Evolutionary conservation across 1,140 invertebrate genomes (phyloP), one percentile per base, ranked within the genome.

Genomic region (Hycleus cichorii): DNA sequence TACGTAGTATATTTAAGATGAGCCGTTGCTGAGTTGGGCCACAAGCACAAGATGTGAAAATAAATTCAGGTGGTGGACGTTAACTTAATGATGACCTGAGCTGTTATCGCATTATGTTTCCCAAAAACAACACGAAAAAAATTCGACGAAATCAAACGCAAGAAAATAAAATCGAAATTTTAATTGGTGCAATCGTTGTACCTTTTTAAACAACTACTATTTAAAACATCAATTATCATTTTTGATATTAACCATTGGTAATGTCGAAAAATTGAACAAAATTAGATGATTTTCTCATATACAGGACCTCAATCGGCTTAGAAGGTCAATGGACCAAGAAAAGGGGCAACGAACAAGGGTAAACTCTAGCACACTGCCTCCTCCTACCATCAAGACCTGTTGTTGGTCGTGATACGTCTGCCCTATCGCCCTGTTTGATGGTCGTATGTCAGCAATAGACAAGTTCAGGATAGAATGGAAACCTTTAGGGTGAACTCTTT

Each of bases 1-100:
- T 67, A 64, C 67, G 69, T 70, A 69, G 64, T 53, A 53, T 53
- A 53, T 53, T 53, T 45, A 27, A 53, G 51, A 53, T 53, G 51
- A 32, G 32, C 32, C 32, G 32, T 32, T 32, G 32, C 32, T 32
- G 32, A 53, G 51, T 32, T 53, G 42, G 46, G 42, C 42, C 51
- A 26, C 26, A 53, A 45, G 51, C 39, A 53, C 51, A 53, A 53
- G 42, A 53, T 46, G 51, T 53, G 32, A 32, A 53, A 53, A 53
- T 53, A 53, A 53, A 53, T 53, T 53, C 46, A 46, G 51, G 51
- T 53, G 51, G 51, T 46, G 51, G 51, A 53, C 51, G 45, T 53
- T 53, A 53, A 53, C 42, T 45, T 38, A 40, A 46, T 26, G 51
- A 53, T 32, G 51, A 53, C 44, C 44, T 53, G 51, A 53, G 3